Evolutionary conservation across 2,888 invertebrate species (phyloP), one percentile per base, ranked within the genome.

Genomic region (Trileptium ribeirensis): DNA sequence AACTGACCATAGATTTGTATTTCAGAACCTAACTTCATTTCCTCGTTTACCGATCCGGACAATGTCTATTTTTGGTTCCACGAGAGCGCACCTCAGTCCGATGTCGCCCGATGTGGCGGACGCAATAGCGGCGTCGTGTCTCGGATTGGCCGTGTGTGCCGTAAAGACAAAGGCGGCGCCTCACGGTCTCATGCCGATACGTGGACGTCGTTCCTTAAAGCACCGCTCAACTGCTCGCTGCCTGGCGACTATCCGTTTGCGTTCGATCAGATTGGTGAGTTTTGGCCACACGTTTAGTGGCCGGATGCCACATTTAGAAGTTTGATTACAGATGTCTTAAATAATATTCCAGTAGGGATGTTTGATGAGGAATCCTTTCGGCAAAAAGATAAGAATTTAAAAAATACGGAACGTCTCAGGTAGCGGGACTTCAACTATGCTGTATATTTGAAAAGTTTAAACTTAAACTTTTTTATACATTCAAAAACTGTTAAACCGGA

Each of bases 241-340:
- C 95, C 96, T 67, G 97, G 96, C 86, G 95, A 96, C 87, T 95
- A 94, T 90, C 97, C 97, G 8, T 97, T 97, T 90, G 96, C 97
- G 91, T 97, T 97, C 90, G 94, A 97, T 90, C 96, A 97, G 92
- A 94, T 97, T 87, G 95, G 96, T 96, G 75, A 84, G 87, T 36
- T 31, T 51, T 51, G n/a, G n/a, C n/a, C n/a, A n/a, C n/a, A n/a
- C n/a, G n/a, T n/a, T n/a, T n/a, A n/a, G n/a, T n/a, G n/a, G n/a
- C n/a, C n/a, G n/a, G n/a, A n/a, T n/a, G n/a, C n/a, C n/a, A n/a
- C n/a, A n/a, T n/a, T n/a, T n/a, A n/a, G n/a, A n/a, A n/a, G n/a
- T n/a, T n/a, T n/a, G n/a, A n/a, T n/a, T n/a, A n/a, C n/a, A n/a
- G n/a, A n/a, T n/a, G n/a, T n/a, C n/a, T n/a, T n/a, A n/a, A n/a